Conservation (phyloP, 2,113 vertebrate genomes). For the Lepidothrix coronata region DNA sequence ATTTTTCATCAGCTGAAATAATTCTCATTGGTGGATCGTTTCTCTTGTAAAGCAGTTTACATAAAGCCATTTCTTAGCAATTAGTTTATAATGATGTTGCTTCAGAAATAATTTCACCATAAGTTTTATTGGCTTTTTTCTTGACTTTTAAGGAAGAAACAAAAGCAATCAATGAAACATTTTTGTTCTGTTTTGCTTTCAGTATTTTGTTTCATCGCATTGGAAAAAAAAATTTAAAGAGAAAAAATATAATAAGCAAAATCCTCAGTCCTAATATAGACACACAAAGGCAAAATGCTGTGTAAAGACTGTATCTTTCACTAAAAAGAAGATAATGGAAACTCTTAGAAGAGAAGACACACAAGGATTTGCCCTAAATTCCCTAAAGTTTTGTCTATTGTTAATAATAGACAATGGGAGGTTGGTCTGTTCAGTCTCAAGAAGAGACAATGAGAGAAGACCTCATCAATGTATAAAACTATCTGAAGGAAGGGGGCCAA, state of each 20-base stretch:
- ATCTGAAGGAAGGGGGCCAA: not conserved
- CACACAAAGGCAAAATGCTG: not conserved
- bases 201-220: not conserved
- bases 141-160: not conserved
- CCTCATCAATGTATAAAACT: not conserved
- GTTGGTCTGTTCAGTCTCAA: not conserved
- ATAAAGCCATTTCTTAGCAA: constrained; percentile 11
- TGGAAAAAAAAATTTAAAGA: not conserved
- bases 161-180: not conserved
- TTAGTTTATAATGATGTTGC: constrained; percentile 32
- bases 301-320: not conserved
- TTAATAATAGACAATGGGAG: not conserved
- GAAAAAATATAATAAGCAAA: not conserved
- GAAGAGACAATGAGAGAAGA: not conserved
- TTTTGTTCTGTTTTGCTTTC: not conserved
- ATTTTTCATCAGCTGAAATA: constrained; percentile 34
- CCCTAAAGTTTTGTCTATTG: not conserved
- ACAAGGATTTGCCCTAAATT: not conserved
- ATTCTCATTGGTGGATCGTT: constrained; percentile 30
- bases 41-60: constrained; percentile 29
- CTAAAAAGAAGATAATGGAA: not conserved
- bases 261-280: not conserved
- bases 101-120: constrained; percentile 13
- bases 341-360: not conserved
- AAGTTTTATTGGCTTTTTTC: not conserved